Percentiles rank a stretch among this genome's conserved stretches.
These are phyloP conservation scores for Drosophila eohydei DNA, from an alignment of 2,888 invertebrate genomes.

Conservation along the genomic window DNA sequence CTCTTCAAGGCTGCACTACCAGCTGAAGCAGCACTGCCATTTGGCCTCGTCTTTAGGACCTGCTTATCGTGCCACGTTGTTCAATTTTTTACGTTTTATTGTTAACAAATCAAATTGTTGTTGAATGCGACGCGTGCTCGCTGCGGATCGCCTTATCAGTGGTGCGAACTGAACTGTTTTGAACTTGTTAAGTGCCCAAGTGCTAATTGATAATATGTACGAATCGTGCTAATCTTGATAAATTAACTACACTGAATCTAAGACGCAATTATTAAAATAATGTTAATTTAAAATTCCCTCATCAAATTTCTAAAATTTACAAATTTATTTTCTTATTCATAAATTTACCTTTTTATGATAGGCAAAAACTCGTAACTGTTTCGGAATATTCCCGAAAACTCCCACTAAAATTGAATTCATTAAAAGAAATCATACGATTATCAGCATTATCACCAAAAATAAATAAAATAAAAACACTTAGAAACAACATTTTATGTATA, in stretches of 20 bases:
- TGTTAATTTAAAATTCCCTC: not conserved
- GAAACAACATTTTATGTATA: slow-evolving; percentile 36
- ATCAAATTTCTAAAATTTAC: slow-evolving; percentile 1
- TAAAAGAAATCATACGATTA: slow-evolving; percentile 29
- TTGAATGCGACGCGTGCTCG: slow-evolving; percentile 48
- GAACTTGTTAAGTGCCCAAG: slow-evolving; percentile 56
- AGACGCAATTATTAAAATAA: slow-evolving; percentile 53
- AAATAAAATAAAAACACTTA: slow-evolving; percentile 38
- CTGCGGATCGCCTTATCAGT: slow-evolving; percentile 41
- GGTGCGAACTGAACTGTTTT: slow-evolving; percentile 61
- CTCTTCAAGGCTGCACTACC: slow-evolving; percentile 21
- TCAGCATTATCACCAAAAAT: slow-evolving; percentile 35
- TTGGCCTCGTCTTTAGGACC: slow-evolving; percentile 16
- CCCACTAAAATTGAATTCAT: slow-evolving; percentile 26
- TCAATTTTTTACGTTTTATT: not conserved
- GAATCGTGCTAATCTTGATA: slow-evolving; percentile 23
- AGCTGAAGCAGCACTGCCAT: slow-evolving; percentile 7
- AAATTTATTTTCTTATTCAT: slow-evolving; percentile 12
- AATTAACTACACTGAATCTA: slow-evolving; percentile 40
- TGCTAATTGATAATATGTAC: slow-evolving; percentile 70
- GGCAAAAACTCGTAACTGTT: not conserved
- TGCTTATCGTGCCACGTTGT: slow-evolving; percentile 36
- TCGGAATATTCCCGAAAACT: slow-evolving; percentile 17
- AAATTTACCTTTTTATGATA: not conserved
- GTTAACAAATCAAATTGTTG: slow-evolving; percentile 34